Evolutionary conservation across 2,888 invertebrate species (phyloP), one percentile per base, ranked within the genome.

Genomic region (Melolontha melolontha): DNA sequence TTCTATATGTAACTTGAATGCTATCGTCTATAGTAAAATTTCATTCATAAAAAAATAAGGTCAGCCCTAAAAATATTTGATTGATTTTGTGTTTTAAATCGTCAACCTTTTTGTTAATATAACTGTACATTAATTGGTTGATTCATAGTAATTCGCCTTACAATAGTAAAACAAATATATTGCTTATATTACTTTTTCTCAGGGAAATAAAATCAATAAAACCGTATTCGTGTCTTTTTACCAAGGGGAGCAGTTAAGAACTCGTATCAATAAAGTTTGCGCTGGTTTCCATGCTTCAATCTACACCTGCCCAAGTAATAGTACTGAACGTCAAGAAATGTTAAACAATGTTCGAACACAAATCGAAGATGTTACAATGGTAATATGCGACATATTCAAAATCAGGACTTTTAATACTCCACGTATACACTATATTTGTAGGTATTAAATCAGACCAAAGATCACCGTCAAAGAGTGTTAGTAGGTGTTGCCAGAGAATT

Each of bases 221-320:
- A 91, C 92, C 4, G 96, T 95, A 54, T 96, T 97, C 86, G 91
- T 92, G 69, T 91, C 91, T 51, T 92, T 92, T 86, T 92, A 92
- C 86, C 92, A 96, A 92, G 96, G 96, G 52, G 95, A 96, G 75
- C 94, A 95, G 79, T 85, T 96, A 65, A 95, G 95, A 84, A 89
- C 89, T 1, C 90, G 94, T 72, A 94, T 96, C 70, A 94, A 93
- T 86, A 96, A 96, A 83, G 95, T 96, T 50, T 96, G 96, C 85
- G 91, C 93, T 75, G 96, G 96, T 1, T 96, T 95, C 85, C 92
- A 95, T 76, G 96, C 96, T 4, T 94, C 94, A 1, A 85, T 96
- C 70, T 96, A 97, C 84, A 95, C 95, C 0, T 96, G 96, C 81
- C 96, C 96, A 1, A 95, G 94, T 69, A 92, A 92, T 50, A 91